These are phyloP conservation scores for Eulacestoma nigropectus DNA, from an alignment of 2,113 vertebrate genomes.

Conservation along the genomic window DNA sequence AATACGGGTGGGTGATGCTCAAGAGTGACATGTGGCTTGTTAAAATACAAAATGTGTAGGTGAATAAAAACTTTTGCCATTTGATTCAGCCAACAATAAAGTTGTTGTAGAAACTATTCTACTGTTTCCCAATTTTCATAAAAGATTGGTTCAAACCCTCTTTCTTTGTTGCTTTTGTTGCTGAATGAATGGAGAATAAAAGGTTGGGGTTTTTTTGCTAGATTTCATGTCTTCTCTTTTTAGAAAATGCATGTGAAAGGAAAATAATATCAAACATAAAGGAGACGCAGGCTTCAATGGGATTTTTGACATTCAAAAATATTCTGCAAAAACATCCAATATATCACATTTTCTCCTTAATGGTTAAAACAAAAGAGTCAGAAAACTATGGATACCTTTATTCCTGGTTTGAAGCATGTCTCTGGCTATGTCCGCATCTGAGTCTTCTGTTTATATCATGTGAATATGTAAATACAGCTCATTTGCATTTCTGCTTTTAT, in stretches of 20 bases:
- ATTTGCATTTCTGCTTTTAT: conserved; percentile 48
- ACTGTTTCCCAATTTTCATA: conserved; percentile 6
- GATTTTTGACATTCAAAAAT: neutral
- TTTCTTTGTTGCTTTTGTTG: neutral
- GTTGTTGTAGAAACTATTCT: conserved; percentile 4
- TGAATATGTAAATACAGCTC: neutral
- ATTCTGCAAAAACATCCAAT: neutral
- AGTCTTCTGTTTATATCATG: neutral
- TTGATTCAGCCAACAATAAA: conserved; percentile 3
- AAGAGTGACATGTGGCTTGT: neutral
- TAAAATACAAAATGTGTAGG: conserved; percentile 13
- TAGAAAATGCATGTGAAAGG: neutral
- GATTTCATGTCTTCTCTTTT: neutral
- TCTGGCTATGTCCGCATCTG: neutral
- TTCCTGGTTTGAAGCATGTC: neutral
- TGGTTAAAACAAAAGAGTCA: neutral
- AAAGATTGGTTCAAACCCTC: neutral
- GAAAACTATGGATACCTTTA: neutral
- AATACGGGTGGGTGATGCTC: neutral
- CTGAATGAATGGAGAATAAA: conserved; percentile 27
- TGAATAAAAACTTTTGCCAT: conserved; percentile 36
- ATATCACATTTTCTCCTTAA: neutral
- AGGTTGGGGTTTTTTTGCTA: neutral
- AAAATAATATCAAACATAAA: conserved; percentile 34
- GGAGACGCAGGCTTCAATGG: neutral